A percentile compares a stretch with the other conserved stretches of the same genome.
Evolutionary conservation across 1,140 invertebrate species (phyloP).

Genomic region (Wiebesia pumilae): DNA sequence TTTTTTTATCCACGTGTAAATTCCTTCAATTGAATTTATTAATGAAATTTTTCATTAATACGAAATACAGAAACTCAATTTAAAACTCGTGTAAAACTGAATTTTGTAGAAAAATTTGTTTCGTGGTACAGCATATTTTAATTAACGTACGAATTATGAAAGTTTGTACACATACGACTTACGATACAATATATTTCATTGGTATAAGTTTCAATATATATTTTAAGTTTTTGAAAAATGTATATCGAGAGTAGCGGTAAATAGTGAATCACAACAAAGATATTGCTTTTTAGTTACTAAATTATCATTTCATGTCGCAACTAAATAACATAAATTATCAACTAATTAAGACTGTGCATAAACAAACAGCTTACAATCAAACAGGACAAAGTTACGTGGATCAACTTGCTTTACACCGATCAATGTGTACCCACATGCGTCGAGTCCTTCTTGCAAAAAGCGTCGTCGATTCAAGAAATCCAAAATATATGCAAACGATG

Average conservation of each 20-base stretch:
- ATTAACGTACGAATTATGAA: too few relatives aligned
- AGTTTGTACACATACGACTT: too few relatives aligned
- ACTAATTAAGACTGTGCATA: background rate
- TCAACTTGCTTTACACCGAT: constrained; percentile 69
- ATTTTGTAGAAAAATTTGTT: too few relatives aligned
- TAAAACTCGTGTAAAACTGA: too few relatives aligned
- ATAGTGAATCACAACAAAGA: too few relatives aligned
- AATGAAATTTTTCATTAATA: too few relatives aligned
- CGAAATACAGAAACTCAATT: too few relatives aligned
- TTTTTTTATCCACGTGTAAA: too few relatives aligned
- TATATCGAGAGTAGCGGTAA: too few relatives aligned
- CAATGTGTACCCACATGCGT: constrained; percentile 67
- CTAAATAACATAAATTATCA: background rate
- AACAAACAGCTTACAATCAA: constrained; percentile 64
- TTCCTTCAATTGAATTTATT: too few relatives aligned
- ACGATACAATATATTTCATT: background rate
- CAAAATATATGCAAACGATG: constrained; percentile 60
- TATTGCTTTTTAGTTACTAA: background rate
- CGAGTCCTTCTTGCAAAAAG: constrained; percentile 68
- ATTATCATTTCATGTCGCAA: background rate
- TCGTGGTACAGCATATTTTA: too few relatives aligned
- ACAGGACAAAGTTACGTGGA: constrained; percentile 68
- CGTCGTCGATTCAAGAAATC: constrained; percentile 67
- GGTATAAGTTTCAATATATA: background rate
- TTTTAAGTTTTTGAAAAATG: too few relatives aligned